phyloP scores from a whole-genome alignment of 1,140 invertebrate genomes.

The Brachionus plicatilis region DNA sequence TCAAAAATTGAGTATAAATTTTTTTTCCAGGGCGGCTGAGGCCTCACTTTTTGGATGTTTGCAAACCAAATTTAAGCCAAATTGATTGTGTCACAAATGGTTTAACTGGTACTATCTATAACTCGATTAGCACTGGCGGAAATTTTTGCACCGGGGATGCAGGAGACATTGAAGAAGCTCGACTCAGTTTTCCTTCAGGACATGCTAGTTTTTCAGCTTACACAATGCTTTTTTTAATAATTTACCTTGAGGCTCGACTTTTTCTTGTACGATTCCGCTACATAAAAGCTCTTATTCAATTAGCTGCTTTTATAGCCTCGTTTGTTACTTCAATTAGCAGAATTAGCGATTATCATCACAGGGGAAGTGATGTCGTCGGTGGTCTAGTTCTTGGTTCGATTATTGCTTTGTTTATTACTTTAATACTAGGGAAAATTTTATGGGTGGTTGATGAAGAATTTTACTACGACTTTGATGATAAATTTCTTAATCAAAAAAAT shows the following conservation, averaged over 20 bases:
- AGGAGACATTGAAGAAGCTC: conserved; percentile 45
- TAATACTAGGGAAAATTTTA: neutral
- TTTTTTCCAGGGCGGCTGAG: conserved; percentile 66
- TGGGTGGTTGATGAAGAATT: neutral
- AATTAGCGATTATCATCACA: conserved; percentile 90
- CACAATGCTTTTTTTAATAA: conserved; percentile 53
- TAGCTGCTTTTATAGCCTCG: neutral
- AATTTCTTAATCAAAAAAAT: neutral
- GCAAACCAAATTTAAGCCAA: conserved; percentile 55
- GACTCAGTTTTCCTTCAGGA: conserved; percentile 61
- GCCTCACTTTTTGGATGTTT: conserved; percentile 78
- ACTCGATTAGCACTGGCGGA: conserved; percentile 54
- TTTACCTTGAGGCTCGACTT: conserved; percentile 25
- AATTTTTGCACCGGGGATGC: conserved; percentile 47
- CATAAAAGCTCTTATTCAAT: conserved; percentile 29
- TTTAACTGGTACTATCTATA: conserved; percentile 8
- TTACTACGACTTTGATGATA: conserved; percentile 32
- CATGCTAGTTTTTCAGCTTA: conserved; percentile 60
- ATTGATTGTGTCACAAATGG: conserved; percentile 42
- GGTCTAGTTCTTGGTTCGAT: conserved; percentile 64
- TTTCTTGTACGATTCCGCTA: neutral
- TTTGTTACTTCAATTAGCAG: conserved; percentile 59
- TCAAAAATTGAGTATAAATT: neutral
- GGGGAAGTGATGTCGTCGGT: conserved; percentile 77
- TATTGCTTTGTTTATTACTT: conserved; percentile 57